These are phyloP conservation scores for Habroteleia sp. DNA, from an alignment of 2,888 invertebrate genomes.

Conservation along the genomic window DNA sequence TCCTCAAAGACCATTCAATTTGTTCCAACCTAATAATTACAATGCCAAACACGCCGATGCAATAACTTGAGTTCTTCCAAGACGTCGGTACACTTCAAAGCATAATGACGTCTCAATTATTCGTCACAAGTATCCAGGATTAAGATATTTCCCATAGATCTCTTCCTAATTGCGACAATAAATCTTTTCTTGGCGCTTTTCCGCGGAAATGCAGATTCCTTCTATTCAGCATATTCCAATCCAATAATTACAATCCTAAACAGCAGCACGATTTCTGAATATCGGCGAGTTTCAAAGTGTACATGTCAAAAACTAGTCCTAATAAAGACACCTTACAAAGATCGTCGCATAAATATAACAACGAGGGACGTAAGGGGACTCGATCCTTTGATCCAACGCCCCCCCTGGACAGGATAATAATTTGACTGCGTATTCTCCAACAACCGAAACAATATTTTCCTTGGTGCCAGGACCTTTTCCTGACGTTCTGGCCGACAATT, in stretches of 20 bases:
- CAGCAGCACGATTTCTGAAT: slow-evolving; percentile 22
- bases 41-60: slow-evolving; percentile 55
- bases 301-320: slow-evolving; percentile 36
- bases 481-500: slow-evolving; percentile 42
- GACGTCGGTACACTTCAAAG: slow-evolving; percentile 46
- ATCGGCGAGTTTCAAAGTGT: slow-evolving; percentile 25
- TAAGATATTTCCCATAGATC: slow-evolving; percentile 28
- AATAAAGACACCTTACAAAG: slow-evolving; percentile 52
- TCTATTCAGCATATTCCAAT: slow-evolving; percentile 3
- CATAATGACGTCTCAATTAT: slow-evolving; percentile 15
- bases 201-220: slow-evolving; percentile 1
- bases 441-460: slow-evolving; percentile 48
- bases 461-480: slow-evolving; percentile 26
- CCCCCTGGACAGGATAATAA: slow-evolving; percentile 28
- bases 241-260: slow-evolving; percentile 23
- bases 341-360: slow-evolving; percentile 37
- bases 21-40: slow-evolving; percentile 51
- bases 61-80: slow-evolving; percentile 40
- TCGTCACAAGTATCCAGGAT: slow-evolving; percentile 7
- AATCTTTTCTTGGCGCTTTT: slow-evolving; percentile 1
- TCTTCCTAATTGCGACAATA: slow-evolving; percentile 7
- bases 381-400: slow-evolving; percentile 24
- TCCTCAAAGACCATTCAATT: slow-evolving; percentile 29
- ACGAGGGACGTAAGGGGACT: slow-evolving; percentile 3
- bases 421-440: slow-evolving; percentile 31